Base-by-base conservation (phyloP, 2,888 invertebrate species). In the Drepana falcataria region DNA sequence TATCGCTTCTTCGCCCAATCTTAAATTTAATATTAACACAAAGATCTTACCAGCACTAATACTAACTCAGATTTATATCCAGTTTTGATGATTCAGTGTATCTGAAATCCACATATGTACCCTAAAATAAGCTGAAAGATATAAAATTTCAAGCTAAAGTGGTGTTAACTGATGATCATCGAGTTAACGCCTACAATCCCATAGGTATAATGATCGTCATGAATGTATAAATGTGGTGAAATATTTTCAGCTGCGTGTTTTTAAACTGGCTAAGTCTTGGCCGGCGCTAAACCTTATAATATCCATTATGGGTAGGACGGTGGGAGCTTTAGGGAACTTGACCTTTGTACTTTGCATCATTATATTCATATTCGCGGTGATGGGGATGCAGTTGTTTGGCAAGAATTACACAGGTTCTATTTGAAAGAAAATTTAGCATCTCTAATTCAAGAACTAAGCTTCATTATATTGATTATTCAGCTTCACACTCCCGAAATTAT, bases 181-280 rank as follows among this genome's bases (percentile, higher is more conserved):
- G 21, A 21, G 21, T 21, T 21, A 1, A 21, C 21, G 21, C 1
- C 21, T 21, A 21, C 21, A 21, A 5, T 49, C 5, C n/a, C n/a
- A 35, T n/a, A n/a, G 37, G 9, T 35, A 35, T 9, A 61, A 56
- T 54, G 56, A 59, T 57, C 60, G 55, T 63, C 55, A 59, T 61
- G 63, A 73, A 69, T 79, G 74, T 84, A 75, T 82, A 81, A 76
- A 76, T 86, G 69, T 87, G 76, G 75, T 87, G 75, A 73, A 86
- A 79, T 85, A 87, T 90, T 93, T 93, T 76, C 93, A 98, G 98
- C 93, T 98, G 79, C 95, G 98, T 93, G 98, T 98, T 75, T 98
- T 98, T 93, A 98, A 98, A 93, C 92, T 98, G 91, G 98, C 98
- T 74, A 98, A 98, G 92, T 98, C 97, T 68, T 98, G 98, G 98